A percentile compares a stretch with the other conserved stretches of the same genome.
Conservation (phyloP, 2,797 vertebrate genomes). For the Sebastes jordani region DNA sequence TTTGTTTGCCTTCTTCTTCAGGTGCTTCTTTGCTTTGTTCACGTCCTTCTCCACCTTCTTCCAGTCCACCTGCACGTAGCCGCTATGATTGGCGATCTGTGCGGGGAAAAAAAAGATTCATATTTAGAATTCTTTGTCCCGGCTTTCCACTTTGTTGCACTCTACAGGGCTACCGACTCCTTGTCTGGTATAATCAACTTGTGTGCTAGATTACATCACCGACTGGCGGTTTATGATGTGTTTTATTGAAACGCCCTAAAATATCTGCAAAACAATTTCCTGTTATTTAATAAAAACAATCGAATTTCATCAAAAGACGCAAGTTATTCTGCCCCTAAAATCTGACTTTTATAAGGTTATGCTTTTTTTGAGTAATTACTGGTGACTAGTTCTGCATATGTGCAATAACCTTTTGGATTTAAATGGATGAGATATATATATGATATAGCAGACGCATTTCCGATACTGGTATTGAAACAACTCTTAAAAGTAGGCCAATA, state of each 20-base stretch:
- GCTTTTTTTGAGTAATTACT: not conserved
- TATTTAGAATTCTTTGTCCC: not conserved
- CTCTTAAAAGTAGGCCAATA: not conserved
- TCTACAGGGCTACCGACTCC: too few relatives aligned
- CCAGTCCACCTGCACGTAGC: conserved; percentile 97
- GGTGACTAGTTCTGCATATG: not conserved
- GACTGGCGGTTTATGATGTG: not conserved
- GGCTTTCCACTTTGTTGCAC: not conserved
- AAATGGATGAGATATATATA: not conserved
- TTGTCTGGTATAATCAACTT: too few relatives aligned
- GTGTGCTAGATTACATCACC: not conserved
- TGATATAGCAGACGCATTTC: too few relatives aligned
- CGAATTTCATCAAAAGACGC: not conserved
- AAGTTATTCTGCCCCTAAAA: not conserved
- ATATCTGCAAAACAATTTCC: not conserved
- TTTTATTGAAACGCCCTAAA: not conserved
- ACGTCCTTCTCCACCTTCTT: conserved; percentile 98
- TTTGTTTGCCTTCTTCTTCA: conserved; percentile 96
- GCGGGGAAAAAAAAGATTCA: conserved; percentile 13
- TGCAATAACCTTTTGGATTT: not conserved
- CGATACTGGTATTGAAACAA: too few relatives aligned
- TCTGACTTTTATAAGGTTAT: not conserved
- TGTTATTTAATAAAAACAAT: not conserved
- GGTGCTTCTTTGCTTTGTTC: conserved; percentile 96
- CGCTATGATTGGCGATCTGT: conserved; percentile 96